Evolutionary conservation across 2,113 vertebrate genomes (phyloP).

Genomic region (Marcusenius ussheri): DNA sequence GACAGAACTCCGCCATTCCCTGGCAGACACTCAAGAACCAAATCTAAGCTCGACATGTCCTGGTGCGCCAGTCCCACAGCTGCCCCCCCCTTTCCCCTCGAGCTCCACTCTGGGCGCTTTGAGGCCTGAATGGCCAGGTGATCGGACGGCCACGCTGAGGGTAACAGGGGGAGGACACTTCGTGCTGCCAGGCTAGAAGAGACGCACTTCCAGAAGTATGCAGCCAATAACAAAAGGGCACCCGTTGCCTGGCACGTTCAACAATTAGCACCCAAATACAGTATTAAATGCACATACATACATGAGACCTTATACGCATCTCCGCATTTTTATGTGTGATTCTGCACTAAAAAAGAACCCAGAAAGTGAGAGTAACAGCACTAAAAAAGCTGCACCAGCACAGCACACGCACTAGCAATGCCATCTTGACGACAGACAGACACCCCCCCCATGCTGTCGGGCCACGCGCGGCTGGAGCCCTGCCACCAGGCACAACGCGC

Average conservation of each 20-base stretch:
- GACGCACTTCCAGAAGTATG: neutral
- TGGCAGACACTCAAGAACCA: neutral
- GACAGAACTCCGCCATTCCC: neutral
- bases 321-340: neutral
- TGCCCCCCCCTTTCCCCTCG: neutral
- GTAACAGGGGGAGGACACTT: neutral
- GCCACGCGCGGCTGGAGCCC: neutral
- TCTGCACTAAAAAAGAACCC: neutral
- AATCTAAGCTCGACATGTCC: neutral
- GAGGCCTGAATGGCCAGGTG: too few relatives aligned
- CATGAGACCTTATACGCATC: neutral
- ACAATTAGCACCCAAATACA: neutral
- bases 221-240: neutral
- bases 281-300: neutral
- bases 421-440: neutral
- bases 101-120: too few relatives aligned
- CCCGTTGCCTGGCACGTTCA: neutral
- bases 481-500: slow-evolving; percentile 37
- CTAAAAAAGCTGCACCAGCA: neutral
- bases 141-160: neutral
- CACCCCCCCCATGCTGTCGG: neutral
- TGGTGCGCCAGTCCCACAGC: neutral
- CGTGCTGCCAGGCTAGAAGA: neutral
- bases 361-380: neutral
- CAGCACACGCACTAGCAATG: neutral